A percentile compares a stretch with the other conserved stretches of the same genome.
Evolutionary conservation across 2,797 vertebrate genomes (phyloP).

Genomic region (Catostomus latipinnis): DNA sequence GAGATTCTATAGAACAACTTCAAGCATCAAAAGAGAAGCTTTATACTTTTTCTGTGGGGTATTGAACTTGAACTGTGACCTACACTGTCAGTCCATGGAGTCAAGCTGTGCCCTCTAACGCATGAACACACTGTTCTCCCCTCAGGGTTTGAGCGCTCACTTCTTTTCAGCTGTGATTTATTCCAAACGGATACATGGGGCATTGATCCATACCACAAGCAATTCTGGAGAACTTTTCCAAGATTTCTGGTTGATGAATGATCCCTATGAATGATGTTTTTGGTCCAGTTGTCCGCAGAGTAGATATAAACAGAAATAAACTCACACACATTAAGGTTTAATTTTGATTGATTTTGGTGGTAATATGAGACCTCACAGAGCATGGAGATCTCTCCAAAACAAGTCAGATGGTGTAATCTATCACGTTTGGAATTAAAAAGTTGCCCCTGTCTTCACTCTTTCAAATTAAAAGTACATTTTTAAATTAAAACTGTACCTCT

Average conservation of each 20-base stretch:
- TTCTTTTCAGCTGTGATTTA: constrained; percentile 43
- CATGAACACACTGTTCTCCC: constrained; percentile 35
- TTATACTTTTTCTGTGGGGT: constrained; percentile 46
- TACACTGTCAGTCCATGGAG: constrained; percentile 48
- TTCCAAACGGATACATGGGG: constrained; percentile 39
- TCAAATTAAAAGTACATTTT: background rate
- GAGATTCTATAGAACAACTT: constrained; percentile 32
- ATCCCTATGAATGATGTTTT: constrained; percentile 19
- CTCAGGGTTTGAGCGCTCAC: background rate
- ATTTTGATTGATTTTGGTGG: constrained; percentile 26
- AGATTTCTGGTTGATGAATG: constrained; percentile 27
- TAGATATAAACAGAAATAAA: constrained; percentile 13
- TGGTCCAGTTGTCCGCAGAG: constrained; percentile 13
- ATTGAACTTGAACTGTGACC: constrained; percentile 69
- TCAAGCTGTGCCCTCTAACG: constrained; percentile 52
- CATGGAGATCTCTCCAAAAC: background rate
- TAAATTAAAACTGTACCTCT: constrained; percentile 5
- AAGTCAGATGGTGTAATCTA: constrained; percentile 9
- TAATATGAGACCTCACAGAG: background rate
- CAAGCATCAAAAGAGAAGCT: constrained; percentile 33
- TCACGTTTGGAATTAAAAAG: constrained; percentile 1
- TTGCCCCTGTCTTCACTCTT: background rate
- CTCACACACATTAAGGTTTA: constrained; percentile 18
- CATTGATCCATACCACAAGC: constrained; percentile 27
- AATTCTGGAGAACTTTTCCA: constrained; percentile 31